Conservation (phyloP, 1,140 invertebrate species). For the Protaetia brevitarsis region DNA sequence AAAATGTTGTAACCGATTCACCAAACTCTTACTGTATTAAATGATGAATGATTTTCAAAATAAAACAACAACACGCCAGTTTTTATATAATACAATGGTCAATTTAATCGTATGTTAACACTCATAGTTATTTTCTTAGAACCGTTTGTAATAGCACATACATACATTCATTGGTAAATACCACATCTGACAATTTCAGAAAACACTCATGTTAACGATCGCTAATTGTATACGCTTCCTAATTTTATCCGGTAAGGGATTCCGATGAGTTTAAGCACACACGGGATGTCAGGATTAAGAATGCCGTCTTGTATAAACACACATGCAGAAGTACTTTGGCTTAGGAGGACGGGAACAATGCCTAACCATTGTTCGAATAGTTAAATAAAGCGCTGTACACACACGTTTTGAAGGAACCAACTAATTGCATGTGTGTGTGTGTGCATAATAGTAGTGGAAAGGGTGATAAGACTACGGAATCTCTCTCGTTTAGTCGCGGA, state of each 20-base stretch:
- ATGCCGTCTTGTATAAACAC: neutral
- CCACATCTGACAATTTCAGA: too few relatives aligned
- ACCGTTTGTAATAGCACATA: too few relatives aligned
- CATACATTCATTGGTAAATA: too few relatives aligned
- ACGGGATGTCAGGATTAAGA: neutral
- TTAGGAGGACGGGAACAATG: conserved; percentile 2
- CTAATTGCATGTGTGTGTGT: conserved; percentile 10
- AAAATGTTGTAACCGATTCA: too few relatives aligned
- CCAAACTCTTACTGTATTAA: too few relatives aligned
- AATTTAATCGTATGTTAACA: too few relatives aligned
- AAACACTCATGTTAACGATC: neutral
- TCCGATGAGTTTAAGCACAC: neutral
- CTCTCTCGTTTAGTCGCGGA: neutral
- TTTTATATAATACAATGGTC: too few relatives aligned
- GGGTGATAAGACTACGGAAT: neutral
- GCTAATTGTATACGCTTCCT: neutral
- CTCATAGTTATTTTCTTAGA: too few relatives aligned
- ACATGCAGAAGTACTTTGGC: neutral
- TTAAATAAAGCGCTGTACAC: conserved; percentile 1
- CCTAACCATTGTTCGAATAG: neutral
- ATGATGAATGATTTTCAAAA: too few relatives aligned
- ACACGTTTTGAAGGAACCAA: conserved; percentile 8
- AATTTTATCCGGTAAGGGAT: neutral
- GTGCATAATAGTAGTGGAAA: too few relatives aligned
- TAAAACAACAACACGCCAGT: too few relatives aligned